Percentiles rank a stretch among this genome's conserved stretches.
Conservation (phyloP, 2,797 vertebrate species). For the Buceros bicornis region DNA sequence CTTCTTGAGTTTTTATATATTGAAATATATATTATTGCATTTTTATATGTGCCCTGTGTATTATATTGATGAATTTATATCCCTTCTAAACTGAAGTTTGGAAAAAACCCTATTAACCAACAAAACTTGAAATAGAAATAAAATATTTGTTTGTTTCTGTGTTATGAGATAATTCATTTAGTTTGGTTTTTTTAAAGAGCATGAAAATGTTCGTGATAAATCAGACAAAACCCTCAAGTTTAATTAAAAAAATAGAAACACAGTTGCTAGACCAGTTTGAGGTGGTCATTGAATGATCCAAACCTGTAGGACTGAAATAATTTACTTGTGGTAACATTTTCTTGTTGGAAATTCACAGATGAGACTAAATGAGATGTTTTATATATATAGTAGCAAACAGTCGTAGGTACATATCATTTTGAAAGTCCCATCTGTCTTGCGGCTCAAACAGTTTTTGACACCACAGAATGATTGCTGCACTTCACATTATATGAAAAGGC, state of each 20-base stretch:
- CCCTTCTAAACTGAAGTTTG: background rate
- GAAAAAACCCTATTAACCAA: background rate
- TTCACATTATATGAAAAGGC: constrained; percentile 65
- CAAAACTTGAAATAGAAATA: background rate
- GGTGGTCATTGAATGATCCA: constrained; percentile 76
- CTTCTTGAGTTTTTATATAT: background rate
- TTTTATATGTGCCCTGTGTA: background rate
- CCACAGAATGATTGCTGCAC: constrained; percentile 74
- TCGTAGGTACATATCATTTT: constrained; percentile 87
- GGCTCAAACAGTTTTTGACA: constrained; percentile 82
- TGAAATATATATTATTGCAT: background rate
- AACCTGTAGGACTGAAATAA: constrained; percentile 83
- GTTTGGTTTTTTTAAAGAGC: background rate
- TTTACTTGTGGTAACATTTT: constrained; percentile 83
- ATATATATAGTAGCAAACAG: constrained; percentile 87
- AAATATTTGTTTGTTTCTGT: background rate
- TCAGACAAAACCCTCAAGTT: background rate
- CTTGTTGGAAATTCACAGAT: constrained; percentile 86
- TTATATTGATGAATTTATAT: background rate
- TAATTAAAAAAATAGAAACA: constrained; percentile 17
- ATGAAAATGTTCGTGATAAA: background rate
- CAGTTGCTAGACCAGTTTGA: constrained; percentile 61
- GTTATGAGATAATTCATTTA: background rate
- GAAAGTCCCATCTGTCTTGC: constrained; percentile 85
- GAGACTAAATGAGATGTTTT: constrained; percentile 87